phyloP scores from a whole-genome alignment of 2,888 invertebrate species.

The Tinea pellionella region DNA sequence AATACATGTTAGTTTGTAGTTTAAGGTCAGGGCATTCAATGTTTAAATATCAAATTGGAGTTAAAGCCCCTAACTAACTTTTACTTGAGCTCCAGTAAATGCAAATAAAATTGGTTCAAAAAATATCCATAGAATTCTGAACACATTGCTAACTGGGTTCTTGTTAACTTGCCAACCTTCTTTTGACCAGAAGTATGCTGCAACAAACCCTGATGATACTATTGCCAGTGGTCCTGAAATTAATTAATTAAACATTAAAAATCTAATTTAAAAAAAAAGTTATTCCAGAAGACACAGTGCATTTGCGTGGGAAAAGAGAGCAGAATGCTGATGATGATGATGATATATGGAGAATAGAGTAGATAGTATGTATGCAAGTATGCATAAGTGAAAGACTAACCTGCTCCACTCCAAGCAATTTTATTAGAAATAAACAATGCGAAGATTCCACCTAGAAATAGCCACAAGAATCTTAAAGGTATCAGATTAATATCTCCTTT shows the following conservation, averaged over 20 bases:
- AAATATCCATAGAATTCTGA: slow-evolving; percentile 87
- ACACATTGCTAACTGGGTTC: slow-evolving; percentile 79
- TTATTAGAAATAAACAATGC: slow-evolving; percentile 81
- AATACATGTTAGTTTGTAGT: no score
- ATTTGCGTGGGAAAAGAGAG: no score
- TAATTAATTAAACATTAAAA: no score
- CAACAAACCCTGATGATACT: slow-evolving; percentile 78
- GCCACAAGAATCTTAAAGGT: slow-evolving; percentile 75
- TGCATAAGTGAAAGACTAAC: slow-evolving; percentile 24
- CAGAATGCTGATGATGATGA: no score
- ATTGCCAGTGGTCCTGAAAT: slow-evolving; percentile 74
- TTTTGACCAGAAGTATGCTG: slow-evolving; percentile 76
- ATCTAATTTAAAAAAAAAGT: no score
- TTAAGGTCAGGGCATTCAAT: no score
- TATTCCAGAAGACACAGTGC: no score
- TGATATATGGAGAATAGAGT: no score
- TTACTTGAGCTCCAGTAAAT: slow-evolving; percentile 87
- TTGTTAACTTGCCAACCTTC: slow-evolving; percentile 81
- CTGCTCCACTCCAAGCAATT: slow-evolving; percentile 73
- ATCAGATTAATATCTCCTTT: slow-evolving; percentile 75
- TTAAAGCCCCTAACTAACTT: slow-evolving; percentile 43
- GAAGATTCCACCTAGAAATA: slow-evolving; percentile 79
- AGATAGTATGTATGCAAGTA: not conserved
- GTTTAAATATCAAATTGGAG: no score
- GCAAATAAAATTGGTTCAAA: slow-evolving; percentile 91